Evolutionary conservation across 1,140 invertebrate genomes (phyloP), one percentile per base, ranked within the genome.

Genomic region (Ceratina calcarata): DNA sequence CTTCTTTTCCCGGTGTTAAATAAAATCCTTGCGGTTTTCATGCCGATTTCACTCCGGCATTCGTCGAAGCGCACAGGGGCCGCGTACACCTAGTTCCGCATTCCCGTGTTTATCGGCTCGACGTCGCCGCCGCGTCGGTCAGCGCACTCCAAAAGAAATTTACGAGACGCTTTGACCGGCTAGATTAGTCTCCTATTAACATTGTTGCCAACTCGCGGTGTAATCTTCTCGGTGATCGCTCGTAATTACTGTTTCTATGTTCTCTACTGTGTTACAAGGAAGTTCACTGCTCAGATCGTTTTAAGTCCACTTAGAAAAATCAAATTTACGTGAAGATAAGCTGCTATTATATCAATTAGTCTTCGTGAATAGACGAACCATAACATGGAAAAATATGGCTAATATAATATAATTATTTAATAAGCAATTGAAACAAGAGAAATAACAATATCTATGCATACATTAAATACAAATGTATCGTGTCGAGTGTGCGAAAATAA

Each of bases 1-100:
- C 60, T 61, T 86, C 73, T 68, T 67, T 83, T 81, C 77, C 8
- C 37, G 68, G 84, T 53, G 84, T 85, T 76, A 83, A 86, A 86
- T 86, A 86, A 86, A 86, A 86, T 86, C 73, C 66, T 86, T 80
- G 85, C 77, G 85, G 85, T 86, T 80, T 86, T 80, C 85, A 86
- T 83, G 84, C 84, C 69, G 85, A 86, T 86, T 86, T 86, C 85
- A 86, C 85, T 86, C 73, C 16, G 73, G 72, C 73, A 77, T 85
- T 86, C 83, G 85, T 72, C 84, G 84, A 82, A 80, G 80, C 76
- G 76, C 84, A 61, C 37, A 45, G 37, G 37, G 37, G n/a, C 55
- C 55, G 55, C 3, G 64, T 60, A 64, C 45, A 68, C 71, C 73
- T 32, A 66, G 72, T 86, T 86, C 85, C 85, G 85, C 85, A 86